Conservation (phyloP, 1,140 invertebrate species). For the Drosophila persimilis region DNA sequence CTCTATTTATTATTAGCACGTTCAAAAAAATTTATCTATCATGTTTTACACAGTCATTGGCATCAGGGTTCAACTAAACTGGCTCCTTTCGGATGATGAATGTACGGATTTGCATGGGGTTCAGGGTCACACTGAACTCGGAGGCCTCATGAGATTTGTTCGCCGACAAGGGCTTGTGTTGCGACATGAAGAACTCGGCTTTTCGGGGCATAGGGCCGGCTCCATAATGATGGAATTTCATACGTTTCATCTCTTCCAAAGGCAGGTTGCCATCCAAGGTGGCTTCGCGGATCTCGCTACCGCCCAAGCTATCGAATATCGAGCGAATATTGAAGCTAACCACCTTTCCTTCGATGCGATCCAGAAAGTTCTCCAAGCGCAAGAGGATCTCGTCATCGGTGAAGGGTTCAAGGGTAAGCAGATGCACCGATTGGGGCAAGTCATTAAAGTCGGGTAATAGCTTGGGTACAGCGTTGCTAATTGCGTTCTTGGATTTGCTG, state of each 20-base stretch:
- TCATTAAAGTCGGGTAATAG: conserved; percentile 45
- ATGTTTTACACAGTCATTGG: too few species aligned
- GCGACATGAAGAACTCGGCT: conserved; percentile 24
- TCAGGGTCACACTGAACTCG: conserved; percentile 63
- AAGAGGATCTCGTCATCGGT: conserved; percentile 88
- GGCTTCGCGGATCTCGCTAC: conserved; percentile 63
- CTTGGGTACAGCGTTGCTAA: conserved; percentile 54
- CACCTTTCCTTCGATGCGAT: conserved; percentile 88
- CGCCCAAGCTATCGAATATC: conserved; percentile 52
- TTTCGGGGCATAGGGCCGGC: conserved; percentile 17
- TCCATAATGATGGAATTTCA: conserved; percentile 67
- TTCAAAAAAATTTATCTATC: too few species aligned
- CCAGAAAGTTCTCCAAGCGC: conserved; percentile 94
- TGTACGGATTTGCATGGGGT: conserved; percentile 74
- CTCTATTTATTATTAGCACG: too few species aligned
- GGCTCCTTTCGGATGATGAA: conserved; percentile 53
- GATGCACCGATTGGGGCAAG: conserved; percentile 89
- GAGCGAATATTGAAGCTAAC: conserved; percentile 62
- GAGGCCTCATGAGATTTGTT: conserved; percentile 30
- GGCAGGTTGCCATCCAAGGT: conserved; percentile 70
- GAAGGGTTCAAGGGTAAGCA: conserved; percentile 95
- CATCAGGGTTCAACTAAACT: neutral
- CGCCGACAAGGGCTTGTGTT: conserved; percentile 34
- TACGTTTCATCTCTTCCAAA: conserved; percentile 56
- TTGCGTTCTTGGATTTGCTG: conserved; percentile 59